A percentile compares a stretch with the other conserved stretches of the same genome.
Evolutionary conservation across 1,140 invertebrate species (phyloP).

Genomic region (Agraylea sexmaculata): DNA sequence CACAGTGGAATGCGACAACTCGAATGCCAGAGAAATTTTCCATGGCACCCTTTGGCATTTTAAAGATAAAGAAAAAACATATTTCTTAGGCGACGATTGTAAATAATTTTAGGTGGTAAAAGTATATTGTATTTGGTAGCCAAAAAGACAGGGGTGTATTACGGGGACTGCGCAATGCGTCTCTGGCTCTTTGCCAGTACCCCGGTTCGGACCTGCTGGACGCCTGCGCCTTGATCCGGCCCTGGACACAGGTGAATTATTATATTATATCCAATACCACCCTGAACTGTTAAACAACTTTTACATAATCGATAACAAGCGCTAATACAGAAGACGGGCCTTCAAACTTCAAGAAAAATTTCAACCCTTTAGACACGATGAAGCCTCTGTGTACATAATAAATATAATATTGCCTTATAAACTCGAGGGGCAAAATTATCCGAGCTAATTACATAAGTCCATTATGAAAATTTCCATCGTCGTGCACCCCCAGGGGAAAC

Average conservation of each 20-base stretch:
- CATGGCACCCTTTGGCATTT: background rate
- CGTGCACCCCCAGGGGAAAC: no score
- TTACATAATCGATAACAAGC: background rate
- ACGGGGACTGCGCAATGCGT: constrained; percentile 18
- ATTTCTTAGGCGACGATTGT: background rate
- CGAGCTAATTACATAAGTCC: no score
- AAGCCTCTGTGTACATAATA: no score
- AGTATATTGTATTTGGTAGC: background rate
- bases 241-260: background rate
- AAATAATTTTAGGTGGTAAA: background rate
- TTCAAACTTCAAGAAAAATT: constrained; percentile 1
- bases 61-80: background rate
- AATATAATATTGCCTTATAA: no score
- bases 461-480: no score
- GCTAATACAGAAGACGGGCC: background rate
- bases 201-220: background rate
- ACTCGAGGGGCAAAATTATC: no score
- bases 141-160: constrained; percentile 3
- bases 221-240: constrained; percentile 6
- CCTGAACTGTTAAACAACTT: background rate
- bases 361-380: background rate
- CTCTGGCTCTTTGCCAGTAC: constrained; percentile 18
- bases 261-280: constrained; percentile 1
- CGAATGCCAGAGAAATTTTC: background rate
- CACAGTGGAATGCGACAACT: background rate